Percentiles rank a stretch among this genome's conserved stretches.
Evolutionary conservation across 1,140 invertebrate genomes (phyloP).

Genomic region (Euwallacea fornicatus): DNA sequence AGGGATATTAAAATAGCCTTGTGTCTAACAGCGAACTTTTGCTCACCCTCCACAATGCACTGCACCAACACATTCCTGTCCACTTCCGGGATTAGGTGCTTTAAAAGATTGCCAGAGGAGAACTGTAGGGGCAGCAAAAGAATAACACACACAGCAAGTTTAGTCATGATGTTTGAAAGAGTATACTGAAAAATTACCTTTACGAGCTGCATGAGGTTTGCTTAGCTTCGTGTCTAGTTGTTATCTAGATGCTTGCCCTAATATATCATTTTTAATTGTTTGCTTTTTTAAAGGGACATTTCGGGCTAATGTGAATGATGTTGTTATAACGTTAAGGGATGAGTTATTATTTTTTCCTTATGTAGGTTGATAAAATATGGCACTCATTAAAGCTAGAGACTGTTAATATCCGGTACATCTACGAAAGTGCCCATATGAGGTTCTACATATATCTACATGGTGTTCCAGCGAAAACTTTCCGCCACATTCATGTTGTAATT

Average conservation of each 20-base stretch:
- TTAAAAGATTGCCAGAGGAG: background rate
- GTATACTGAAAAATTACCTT: background rate
- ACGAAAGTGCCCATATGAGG: too few species aligned
- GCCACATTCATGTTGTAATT: too few species aligned
- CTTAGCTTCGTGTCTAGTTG: background rate
- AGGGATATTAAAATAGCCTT: slow-evolving; percentile 28
- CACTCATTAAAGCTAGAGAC: too few species aligned
- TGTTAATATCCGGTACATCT: too few species aligned
- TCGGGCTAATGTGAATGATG: background rate
- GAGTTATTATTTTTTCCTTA: too few species aligned
- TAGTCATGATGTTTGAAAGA: background rate
- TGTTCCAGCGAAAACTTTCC: too few species aligned
- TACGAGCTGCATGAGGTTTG: too few species aligned
- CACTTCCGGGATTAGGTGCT: background rate
- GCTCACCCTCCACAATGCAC: slow-evolving; percentile 22
- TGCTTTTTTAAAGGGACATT: slow-evolving; percentile 11
- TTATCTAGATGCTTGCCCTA: slow-evolving; percentile 6
- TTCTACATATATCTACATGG: too few species aligned
- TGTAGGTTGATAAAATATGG: too few species aligned
- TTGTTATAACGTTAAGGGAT: slow-evolving; percentile 3
- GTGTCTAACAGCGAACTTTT: slow-evolving; percentile 4
- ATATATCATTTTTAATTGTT: slow-evolving; percentile 14
- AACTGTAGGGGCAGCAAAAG: background rate
- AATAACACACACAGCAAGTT: background rate
- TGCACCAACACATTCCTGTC: slow-evolving; percentile 7